Conservation (phyloP, 1,140 invertebrate genomes). For the roundworm (Caenorhabditis elegans) region WBcel235 BX284602.5:9080001-9080500, state of each 20-base stretch:
- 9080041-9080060: not conserved
- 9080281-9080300: too few species aligned
- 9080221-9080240: not conserved
- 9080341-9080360: not conserved
- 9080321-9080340: not conserved
- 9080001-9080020: not conserved
- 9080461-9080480: slow-evolving; percentile 30
- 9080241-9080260: not conserved
- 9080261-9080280: too few species aligned
- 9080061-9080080: not conserved
- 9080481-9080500: slow-evolving; percentile 30
- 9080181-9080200: too few species aligned
- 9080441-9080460: not conserved
- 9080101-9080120: too few species aligned
- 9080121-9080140: too few species aligned
- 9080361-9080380: not conserved
- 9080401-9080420: not conserved
- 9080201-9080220: too few species aligned
- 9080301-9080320: too few species aligned
- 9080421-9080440: not conserved
- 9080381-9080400: slow-evolving; percentile 2
- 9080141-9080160: too few species aligned
- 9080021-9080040: not conserved
- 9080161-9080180: too few species aligned
- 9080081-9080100: not conserved